A percentile compares a stretch with the other conserved stretches of the same genome.
Evolutionary conservation across 2,888 invertebrate genomes (phyloP).

Genomic region (Mythimna albipuncta): DNA sequence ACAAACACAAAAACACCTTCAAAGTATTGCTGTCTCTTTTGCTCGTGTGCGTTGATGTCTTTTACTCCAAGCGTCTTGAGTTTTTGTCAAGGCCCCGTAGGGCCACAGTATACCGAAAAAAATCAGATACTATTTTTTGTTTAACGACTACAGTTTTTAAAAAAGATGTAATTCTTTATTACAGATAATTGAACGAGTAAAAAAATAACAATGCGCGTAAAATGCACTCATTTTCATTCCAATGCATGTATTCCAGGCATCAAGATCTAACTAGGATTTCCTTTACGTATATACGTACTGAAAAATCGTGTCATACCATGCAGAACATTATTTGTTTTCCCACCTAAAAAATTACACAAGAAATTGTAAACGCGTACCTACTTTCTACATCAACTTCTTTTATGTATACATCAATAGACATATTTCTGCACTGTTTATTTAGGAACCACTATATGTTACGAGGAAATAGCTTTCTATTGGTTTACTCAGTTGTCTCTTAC

Average conservation of each 20-base stretch:
- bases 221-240: not conserved
- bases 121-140: slow-evolving; percentile 27
- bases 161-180: not conserved
- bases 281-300: not conserved
- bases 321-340: not conserved
- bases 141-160: not conserved
- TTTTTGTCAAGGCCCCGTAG: slow-evolving; percentile 69
- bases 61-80: slow-evolving; percentile 83
- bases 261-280: not conserved
- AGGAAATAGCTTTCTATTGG: slow-evolving; percentile 27
- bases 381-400: slow-evolving; percentile 23
- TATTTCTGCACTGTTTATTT: slow-evolving; percentile 22
- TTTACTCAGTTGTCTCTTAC: not conserved
- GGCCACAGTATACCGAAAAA: slow-evolving; percentile 72
- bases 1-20: slow-evolving; percentile 72
- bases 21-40: slow-evolving; percentile 73
- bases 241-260: not conserved
- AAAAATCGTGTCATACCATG: not conserved
- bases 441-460: slow-evolving; percentile 9
- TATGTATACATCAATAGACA: slow-evolving; percentile 5
- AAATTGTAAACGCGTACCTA: not conserved
- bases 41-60: slow-evolving; percentile 86
- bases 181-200: not conserved
- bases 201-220: slow-evolving; percentile 9
- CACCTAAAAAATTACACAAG: slow-evolving; percentile 4